These are phyloP conservation scores for Leptogaster cylindrica DNA, from an alignment of 2,888 invertebrate genomes.

Conservation along the genomic window DNA sequence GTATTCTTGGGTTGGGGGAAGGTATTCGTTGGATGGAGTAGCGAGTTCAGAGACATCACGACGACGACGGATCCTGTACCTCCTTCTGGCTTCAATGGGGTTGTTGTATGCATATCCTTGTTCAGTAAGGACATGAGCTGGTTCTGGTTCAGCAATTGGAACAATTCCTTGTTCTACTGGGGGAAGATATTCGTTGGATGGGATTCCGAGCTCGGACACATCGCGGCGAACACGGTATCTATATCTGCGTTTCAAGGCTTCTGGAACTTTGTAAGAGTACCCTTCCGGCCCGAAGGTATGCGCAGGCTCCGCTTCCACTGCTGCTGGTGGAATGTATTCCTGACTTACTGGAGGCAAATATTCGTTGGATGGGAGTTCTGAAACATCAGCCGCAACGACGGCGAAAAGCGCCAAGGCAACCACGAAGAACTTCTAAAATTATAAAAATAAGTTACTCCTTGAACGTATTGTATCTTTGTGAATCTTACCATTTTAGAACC, in stretches of 20 bases:
- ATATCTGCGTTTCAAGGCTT: not conserved
- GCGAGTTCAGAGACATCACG: slow-evolving; percentile 28
- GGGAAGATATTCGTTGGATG: slow-evolving; percentile 27
- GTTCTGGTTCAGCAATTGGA: not conserved
- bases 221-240: slow-evolving; percentile 10
- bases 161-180: not conserved
- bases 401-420: slow-evolving; percentile 14
- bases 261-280: slow-evolving; percentile 9
- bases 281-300: slow-evolving; percentile 12
- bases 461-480: not conserved
- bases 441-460: not conserved
- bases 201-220: slow-evolving; percentile 8
- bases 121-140: slow-evolving; percentile 8
- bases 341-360: slow-evolving; percentile 18
- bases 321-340: slow-evolving; percentile 18
- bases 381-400: slow-evolving; percentile 23
- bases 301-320: not conserved
- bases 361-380: slow-evolving; percentile 9
- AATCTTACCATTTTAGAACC: slow-evolving; percentile 33
- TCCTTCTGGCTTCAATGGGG: slow-evolving; percentile 20
- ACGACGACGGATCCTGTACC: slow-evolving; percentile 28
- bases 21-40: slow-evolving; percentile 6
- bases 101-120: slow-evolving; percentile 8
- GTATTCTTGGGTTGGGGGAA: slow-evolving; percentile 27
- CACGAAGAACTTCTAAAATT: slow-evolving; percentile 25